Percentiles rank a stretch among this genome's conserved stretches.
Conservation (phyloP, 2,888 invertebrate genomes). For the Chrysolina haemoptera region DNA sequence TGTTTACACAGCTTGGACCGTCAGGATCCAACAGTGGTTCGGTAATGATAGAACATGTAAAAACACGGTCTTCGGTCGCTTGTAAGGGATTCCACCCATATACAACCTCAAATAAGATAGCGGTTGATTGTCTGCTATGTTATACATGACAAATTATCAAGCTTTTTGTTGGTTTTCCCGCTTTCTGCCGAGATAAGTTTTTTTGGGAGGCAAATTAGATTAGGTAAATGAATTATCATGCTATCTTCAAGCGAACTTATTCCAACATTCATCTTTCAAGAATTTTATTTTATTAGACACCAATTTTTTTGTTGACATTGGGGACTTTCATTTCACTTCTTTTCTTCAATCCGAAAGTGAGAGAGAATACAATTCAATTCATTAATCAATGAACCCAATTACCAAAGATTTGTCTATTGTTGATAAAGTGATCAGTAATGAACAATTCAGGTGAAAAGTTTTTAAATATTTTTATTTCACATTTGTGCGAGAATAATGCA, state of each 20-base stretch:
- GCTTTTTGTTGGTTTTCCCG: conserved; percentile 38
- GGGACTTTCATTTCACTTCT: too few species aligned
- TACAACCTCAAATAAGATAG: conserved; percentile 41
- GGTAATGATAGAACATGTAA: conserved; percentile 64
- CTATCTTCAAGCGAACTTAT: neutral
- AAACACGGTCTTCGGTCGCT: conserved; percentile 54
- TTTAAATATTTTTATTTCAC: too few species aligned
- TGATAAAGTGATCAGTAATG: too few species aligned
- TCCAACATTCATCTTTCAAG: neutral
- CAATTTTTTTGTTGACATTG: too few species aligned
- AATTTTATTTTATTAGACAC: neutral
- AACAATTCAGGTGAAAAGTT: too few species aligned
- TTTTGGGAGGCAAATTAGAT: conserved; percentile 4
- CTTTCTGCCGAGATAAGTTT: conserved; percentile 10
- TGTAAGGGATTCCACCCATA: conserved; percentile 39
- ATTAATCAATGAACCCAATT: too few species aligned
- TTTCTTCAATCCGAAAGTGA: too few species aligned
- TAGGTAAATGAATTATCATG: conserved; percentile 1
- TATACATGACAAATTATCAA: conserved; percentile 40
- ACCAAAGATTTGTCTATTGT: too few species aligned
- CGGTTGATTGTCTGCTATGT: conserved; percentile 34
- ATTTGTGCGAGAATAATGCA: too few species aligned
- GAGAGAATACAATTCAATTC: too few species aligned
- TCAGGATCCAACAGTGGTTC: conserved; percentile 56
- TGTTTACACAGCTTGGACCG: conserved; percentile 69